Base-by-base conservation (phyloP, 2,888 invertebrate genomes). In the Leucoma salicis region DNA sequence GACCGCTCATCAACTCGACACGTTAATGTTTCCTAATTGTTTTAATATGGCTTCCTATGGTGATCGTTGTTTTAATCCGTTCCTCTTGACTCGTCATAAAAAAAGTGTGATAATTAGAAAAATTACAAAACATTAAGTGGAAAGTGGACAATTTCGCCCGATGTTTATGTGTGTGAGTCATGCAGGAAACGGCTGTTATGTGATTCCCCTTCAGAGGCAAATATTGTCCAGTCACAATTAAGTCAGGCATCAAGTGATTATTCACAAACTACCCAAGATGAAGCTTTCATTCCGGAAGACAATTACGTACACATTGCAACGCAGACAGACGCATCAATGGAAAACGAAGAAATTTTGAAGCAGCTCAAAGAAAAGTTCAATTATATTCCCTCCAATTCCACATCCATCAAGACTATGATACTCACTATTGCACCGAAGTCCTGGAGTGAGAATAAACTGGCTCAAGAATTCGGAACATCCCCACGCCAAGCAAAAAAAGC, bases 401-500 rank as follows among this genome's bases (percentile, higher is more conserved):
- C 50, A 29, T 45, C 49, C 10, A 46, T 51, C 15, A 52, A 54
- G 11, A 57, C 42, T 3, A 43, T 63, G 45, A 59, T 59, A 35
- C 18, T 60, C 0, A 62, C 54, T 0, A 35, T 54, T 13, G 57
- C 53, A 35, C 55, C 58, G 0, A 54, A 16, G 21, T 56, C 57
- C n/a, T 57, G 56, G 51, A 55, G 53, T 38, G 53, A 57, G 14
- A 31, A 37, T 18, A 40, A 34, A 31, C 40, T 46, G 12, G 37
- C 45, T 0, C 25, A 40, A 25, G 50, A 58, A 37, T 57, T 60
- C 39, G 39, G 25, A 36, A 57, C 52, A n/a, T 57, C 60, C 7
- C 21, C 53, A 12, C 46, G 53, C 4, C 58, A 63, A 45, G 53
- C 61, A 15, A 56, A 21, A 51, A 57, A 64, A 50, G 53, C 58